A percentile compares a stretch with the other conserved stretches of the same genome.
Evolutionary conservation across 2,113 vertebrate species (phyloP).

Genomic region (Rhineura floridana): DNA sequence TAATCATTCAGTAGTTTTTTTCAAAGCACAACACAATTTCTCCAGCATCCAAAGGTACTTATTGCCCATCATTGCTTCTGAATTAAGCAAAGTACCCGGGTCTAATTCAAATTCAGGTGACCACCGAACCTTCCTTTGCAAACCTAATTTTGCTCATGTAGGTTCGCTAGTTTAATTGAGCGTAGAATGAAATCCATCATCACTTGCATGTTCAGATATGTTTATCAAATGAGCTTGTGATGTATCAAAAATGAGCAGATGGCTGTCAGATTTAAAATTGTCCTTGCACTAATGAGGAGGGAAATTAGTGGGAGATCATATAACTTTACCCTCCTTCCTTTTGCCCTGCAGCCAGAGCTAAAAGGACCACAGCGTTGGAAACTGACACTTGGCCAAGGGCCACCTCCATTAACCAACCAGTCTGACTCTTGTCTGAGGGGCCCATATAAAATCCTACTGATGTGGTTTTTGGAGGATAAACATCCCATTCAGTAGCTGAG

Average conservation of each 20-base stretch:
- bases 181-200: not conserved
- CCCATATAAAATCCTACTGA: constrained; percentile 39
- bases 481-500: constrained; percentile 7
- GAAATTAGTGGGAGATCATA: not conserved
- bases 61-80: no score
- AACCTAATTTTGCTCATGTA: not conserved
- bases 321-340: not conserved
- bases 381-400: not conserved
- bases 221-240: not conserved
- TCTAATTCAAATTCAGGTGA: no score
- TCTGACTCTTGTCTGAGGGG: not conserved
- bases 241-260: not conserved
- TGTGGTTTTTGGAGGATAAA: constrained; percentile 43
- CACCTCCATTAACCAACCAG: not conserved
- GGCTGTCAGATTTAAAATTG: not conserved
- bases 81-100: no score
- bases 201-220: not conserved
- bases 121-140: no score
- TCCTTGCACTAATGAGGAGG: not conserved
- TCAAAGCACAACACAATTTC: no score
- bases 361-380: not conserved
- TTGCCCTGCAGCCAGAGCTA: not conserved
- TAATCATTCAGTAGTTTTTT: no score
- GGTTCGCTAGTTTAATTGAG: not conserved
- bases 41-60: no score